Conservation (phyloP, 1,140 invertebrate species). For the Kradibia gibbosae region DNA sequence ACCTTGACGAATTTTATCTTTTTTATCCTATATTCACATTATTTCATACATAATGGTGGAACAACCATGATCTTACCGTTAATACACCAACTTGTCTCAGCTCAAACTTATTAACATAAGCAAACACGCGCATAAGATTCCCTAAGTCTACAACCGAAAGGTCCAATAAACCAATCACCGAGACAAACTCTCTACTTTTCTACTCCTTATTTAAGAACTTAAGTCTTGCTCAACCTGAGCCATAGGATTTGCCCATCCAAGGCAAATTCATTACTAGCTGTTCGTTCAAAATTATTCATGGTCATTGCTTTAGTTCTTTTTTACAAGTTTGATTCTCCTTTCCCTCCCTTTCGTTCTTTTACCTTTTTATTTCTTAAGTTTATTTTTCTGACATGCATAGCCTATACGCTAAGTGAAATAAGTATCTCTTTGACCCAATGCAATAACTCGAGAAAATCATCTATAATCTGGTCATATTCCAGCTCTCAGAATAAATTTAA, state of each 20-base stretch:
- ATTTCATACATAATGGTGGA: not conserved
- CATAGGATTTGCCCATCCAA: not conserved
- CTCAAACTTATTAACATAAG: conserved; percentile 10
- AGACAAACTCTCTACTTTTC: not conserved
- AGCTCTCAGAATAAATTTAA: not conserved
- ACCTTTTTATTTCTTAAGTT: not conserved
- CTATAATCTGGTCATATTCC: conserved; percentile 2
- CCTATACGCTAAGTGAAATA: not conserved
- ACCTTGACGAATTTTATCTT: not conserved
- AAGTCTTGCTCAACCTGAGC: not conserved
- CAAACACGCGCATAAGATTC: not conserved
- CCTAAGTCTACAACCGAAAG: not conserved
- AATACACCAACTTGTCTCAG: not conserved
- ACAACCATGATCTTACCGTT: not conserved
- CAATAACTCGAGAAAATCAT: not conserved
- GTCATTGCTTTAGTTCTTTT: conserved; percentile 33
- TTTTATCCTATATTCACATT: not conserved
- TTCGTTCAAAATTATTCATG: not conserved
- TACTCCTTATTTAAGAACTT: not conserved
- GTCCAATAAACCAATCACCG: conserved; percentile 8
- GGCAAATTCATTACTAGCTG: not conserved
- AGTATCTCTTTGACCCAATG: not conserved
- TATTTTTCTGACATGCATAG: not conserved
- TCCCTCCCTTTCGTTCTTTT: not conserved
- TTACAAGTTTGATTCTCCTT: conserved; percentile 5